These are phyloP conservation scores for Drosophila ananassae DNA, from an alignment of 1,140 invertebrate genomes.

Conservation along the genomic window DNA sequence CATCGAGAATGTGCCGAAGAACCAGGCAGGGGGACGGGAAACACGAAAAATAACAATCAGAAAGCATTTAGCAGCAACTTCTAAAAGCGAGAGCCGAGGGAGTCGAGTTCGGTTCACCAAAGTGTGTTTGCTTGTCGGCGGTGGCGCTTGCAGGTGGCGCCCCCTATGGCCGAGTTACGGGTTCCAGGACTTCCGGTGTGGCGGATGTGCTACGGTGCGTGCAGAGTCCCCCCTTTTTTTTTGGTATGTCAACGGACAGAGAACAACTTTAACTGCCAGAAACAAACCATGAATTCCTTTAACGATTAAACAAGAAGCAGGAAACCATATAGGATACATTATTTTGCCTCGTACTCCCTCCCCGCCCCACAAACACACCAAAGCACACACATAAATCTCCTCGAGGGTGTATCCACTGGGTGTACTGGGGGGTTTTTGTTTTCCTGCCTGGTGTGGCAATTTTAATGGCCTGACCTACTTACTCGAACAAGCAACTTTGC, in stretches of 20 bases:
- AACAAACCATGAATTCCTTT: constrained; percentile 53
- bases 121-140: constrained; percentile 4
- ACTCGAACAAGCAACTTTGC: constrained; percentile 35
- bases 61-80: constrained; percentile 82
- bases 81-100: constrained; percentile 41
- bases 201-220: constrained; percentile 18
- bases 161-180: constrained; percentile 38
- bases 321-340: constrained; percentile 47
- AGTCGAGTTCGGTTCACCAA: constrained; percentile 24
- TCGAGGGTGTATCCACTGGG: constrained; percentile 28
- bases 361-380: not conserved
- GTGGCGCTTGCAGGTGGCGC: constrained; percentile 24
- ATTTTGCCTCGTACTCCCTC: not conserved
- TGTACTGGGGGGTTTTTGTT: constrained; percentile 10
- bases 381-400: constrained; percentile 58
- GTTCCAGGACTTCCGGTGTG: constrained; percentile 29
- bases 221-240: constrained; percentile 8
- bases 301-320: constrained; percentile 76
- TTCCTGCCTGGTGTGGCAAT: constrained; percentile 45
- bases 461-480: constrained; percentile 79
- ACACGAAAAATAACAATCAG: constrained; percentile 83
- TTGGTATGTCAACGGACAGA: constrained; percentile 39
- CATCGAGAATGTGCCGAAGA: constrained; percentile 38
- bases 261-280: constrained; percentile 46
- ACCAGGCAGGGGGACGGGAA: constrained; percentile 25